phyloP scores from a whole-genome alignment of 2,888 invertebrate species.

The Steinernema scapterisci region DNA sequence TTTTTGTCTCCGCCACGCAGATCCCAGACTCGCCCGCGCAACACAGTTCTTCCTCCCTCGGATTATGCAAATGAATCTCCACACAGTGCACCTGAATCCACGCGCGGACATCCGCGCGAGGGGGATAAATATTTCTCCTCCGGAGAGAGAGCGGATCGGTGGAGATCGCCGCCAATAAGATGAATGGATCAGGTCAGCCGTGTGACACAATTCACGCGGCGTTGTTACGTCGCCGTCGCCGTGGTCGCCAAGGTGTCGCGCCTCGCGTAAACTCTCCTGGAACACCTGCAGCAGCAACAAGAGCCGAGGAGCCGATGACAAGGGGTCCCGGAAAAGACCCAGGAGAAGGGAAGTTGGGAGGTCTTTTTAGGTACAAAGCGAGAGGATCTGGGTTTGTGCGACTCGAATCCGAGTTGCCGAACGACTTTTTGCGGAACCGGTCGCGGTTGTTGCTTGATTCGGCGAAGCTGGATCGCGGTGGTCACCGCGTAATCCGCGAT shows the following conservation, averaged over 20 bases:
- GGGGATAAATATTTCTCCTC: background rate
- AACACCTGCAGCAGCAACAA: background rate
- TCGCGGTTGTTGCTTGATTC: too few relatives aligned
- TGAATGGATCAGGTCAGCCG: slow-evolving; percentile 32
- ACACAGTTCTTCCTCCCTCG: background rate
- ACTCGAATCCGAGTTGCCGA: background rate
- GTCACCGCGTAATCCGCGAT: too few relatives aligned
- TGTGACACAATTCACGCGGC: slow-evolving; percentile 24
- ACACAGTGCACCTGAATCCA: background rate
- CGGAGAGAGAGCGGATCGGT: slow-evolving; percentile 11
- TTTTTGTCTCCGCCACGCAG: too few relatives aligned
- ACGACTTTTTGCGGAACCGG: background rate
- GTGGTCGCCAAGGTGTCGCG: background rate
- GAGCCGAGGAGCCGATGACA: background rate
- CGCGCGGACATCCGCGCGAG: background rate
- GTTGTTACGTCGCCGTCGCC: background rate
- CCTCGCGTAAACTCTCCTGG: background rate
- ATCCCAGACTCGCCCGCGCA: too few relatives aligned
- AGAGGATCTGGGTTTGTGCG: background rate
- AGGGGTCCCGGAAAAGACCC: background rate
- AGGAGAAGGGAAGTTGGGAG: background rate
- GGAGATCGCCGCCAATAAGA: slow-evolving; percentile 9
- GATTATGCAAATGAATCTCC: slow-evolving; percentile 28
- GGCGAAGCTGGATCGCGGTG: too few relatives aligned
- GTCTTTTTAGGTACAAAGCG: background rate